Conservation (phyloP, 2,113 vertebrate species). For the Romanogobio albipinnatus region DNA sequence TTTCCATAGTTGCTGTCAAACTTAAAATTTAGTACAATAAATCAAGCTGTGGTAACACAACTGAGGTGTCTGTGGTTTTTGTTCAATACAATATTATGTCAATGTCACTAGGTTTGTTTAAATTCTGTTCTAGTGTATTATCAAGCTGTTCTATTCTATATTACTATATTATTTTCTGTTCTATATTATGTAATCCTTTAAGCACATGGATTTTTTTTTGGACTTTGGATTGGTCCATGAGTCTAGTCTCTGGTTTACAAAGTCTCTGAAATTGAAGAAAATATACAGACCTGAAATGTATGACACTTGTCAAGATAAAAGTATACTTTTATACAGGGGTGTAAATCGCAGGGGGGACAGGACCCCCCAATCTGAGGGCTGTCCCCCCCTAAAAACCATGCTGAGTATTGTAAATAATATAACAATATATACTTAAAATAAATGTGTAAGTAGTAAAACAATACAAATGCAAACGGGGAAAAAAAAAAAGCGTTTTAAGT, state of each 20-base stretch:
- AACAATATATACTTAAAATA: too few relatives aligned
- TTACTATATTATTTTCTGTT: background rate
- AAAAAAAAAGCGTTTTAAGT: too few relatives aligned
- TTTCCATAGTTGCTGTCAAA: constrained; percentile 60
- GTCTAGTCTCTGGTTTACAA: background rate
- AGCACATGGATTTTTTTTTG: background rate
- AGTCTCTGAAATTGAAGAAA: background rate
- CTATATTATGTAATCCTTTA: background rate
- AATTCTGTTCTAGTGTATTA: background rate
- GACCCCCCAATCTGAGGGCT: too few relatives aligned
- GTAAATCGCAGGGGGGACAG: too few relatives aligned
- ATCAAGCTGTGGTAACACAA: constrained; percentile 67
- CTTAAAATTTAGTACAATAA: constrained; percentile 68
- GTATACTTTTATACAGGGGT: too few relatives aligned
- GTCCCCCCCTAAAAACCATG: too few relatives aligned
- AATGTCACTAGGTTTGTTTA: background rate
- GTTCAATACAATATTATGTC: background rate
- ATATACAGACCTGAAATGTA: background rate
- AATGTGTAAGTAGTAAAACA: too few relatives aligned
- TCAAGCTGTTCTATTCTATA: background rate
- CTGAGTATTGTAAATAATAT: too few relatives aligned
- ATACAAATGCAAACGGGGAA: too few relatives aligned
- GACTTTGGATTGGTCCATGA: background rate
- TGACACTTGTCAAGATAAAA: background rate
- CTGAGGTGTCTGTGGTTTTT: constrained; percentile 20